These are phyloP conservation scores for Andrena minutula DNA, from an alignment of 2,888 invertebrate genomes.

Conservation along the genomic window DNA sequence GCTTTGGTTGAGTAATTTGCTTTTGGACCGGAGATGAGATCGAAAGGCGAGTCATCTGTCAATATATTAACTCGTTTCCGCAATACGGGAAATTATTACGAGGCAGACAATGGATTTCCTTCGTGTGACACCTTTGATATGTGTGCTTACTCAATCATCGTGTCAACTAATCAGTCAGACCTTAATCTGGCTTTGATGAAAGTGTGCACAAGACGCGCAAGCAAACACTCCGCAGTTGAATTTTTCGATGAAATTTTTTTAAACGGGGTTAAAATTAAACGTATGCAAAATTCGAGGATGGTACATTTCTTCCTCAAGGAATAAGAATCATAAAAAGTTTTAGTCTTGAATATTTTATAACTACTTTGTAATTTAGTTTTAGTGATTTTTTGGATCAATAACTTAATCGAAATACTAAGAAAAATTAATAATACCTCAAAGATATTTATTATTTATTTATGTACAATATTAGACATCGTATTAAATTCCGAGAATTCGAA, in stretches of 20 bases:
- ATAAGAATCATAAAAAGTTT: no score
- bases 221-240: neutral
- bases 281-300: no score
- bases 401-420: no score
- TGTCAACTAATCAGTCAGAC: constrained; percentile 22
- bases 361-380: no score
- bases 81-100: constrained; percentile 65
- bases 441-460: neutral
- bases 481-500: neutral
- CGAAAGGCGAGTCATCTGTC: constrained; percentile 73
- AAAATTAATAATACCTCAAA: neutral
- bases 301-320: no score
- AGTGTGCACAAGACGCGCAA: neutral
- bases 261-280: no score
- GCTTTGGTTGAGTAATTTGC: constrained; percentile 76
- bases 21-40: constrained; percentile 66
- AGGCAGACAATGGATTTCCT: constrained; percentile 58
- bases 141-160: constrained; percentile 14
- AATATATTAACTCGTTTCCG: constrained; percentile 74
- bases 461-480: neutral
- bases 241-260: neutral
- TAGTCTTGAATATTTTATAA: no score
- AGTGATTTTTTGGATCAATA: no score
- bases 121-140: constrained; percentile 33
- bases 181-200: constrained; percentile 1